Evolutionary conservation across 2,797 vertebrate genomes (phyloP).

Genomic region (Cyclura pinguis): DNA sequence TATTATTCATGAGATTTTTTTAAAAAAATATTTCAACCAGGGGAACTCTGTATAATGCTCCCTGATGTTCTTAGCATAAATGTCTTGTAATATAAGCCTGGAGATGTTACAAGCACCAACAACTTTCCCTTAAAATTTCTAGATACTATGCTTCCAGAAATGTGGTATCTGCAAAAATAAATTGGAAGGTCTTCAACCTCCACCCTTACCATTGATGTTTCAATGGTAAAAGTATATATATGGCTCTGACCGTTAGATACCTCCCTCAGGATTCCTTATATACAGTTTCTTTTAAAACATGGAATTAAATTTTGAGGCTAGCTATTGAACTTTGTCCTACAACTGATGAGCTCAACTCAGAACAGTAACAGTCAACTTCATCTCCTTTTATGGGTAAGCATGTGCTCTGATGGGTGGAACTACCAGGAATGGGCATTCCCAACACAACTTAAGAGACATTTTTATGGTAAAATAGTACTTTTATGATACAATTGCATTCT

Average conservation of each 20-base stretch:
- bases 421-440: neutral
- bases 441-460: neutral
- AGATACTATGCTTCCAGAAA: neutral
- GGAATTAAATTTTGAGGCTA: slow-evolving; percentile 15
- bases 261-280: neutral
- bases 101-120: neutral
- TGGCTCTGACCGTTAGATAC: slow-evolving; percentile 3
- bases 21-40: neutral
- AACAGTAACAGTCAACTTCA: neutral
- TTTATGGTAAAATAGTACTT: neutral
- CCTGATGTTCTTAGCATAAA: neutral
- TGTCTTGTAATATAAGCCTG: neutral
- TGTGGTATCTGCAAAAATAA: neutral
- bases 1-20: neutral
- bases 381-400: neutral
- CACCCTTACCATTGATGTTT: neutral
- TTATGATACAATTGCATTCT: neutral
- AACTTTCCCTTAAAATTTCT: neutral
- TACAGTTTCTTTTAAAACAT: slow-evolving; percentile 21
- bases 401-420: neutral
- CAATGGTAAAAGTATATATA: slow-evolving; percentile 28
- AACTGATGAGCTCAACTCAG: neutral
- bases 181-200: neutral
- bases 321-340: slow-evolving; percentile 18
- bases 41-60: neutral